These are phyloP conservation scores for Epinephelus malabaricus DNA, from an alignment of 2,797 vertebrate species.

Conservation along the genomic window DNA sequence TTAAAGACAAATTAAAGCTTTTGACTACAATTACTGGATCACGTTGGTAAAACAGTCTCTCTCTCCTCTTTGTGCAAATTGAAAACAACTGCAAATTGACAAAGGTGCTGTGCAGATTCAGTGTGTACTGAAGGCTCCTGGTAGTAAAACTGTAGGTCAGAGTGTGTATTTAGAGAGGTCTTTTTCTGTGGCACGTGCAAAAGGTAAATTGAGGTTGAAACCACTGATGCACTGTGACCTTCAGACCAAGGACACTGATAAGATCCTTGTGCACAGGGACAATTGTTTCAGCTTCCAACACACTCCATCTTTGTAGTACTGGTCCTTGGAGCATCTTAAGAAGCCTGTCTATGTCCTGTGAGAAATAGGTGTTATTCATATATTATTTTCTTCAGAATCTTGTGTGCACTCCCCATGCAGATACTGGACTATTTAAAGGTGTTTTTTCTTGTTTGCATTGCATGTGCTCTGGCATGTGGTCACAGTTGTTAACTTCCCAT, in stretches of 20 bases:
- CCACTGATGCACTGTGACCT: conserved; percentile 40
- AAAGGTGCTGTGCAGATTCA: not conserved
- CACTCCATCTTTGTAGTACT: not conserved
- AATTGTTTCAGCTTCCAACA: conserved; percentile 18
- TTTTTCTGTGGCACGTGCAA: conserved; percentile 20
- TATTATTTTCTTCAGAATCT: not conserved
- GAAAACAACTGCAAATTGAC: not conserved
- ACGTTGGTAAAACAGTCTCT: not conserved
- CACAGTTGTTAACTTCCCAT: conserved; percentile 23
- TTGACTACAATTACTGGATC: not conserved
- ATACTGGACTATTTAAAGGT: not conserved
- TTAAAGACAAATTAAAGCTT: not conserved
- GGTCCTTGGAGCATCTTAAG: not conserved
- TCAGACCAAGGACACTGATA: conserved; percentile 61
- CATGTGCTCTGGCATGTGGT: conserved; percentile 21
- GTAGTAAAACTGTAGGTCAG: not conserved
- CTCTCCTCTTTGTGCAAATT: not conserved
- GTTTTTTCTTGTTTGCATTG: conserved; percentile 20
- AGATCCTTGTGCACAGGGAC: conserved; percentile 39
- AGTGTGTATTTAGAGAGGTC: not conserved
- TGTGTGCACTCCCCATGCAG: not conserved
- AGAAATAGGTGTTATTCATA: not conserved
- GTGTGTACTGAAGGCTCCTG: not conserved
- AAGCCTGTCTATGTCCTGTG: not conserved
- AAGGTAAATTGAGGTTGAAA: conserved; percentile 34